A percentile compares a stretch with the other conserved stretches of the same genome.
These are phyloP conservation scores for Lithophane socia DNA, from an alignment of 2,888 invertebrate genomes.

Conservation along the genomic window DNA sequence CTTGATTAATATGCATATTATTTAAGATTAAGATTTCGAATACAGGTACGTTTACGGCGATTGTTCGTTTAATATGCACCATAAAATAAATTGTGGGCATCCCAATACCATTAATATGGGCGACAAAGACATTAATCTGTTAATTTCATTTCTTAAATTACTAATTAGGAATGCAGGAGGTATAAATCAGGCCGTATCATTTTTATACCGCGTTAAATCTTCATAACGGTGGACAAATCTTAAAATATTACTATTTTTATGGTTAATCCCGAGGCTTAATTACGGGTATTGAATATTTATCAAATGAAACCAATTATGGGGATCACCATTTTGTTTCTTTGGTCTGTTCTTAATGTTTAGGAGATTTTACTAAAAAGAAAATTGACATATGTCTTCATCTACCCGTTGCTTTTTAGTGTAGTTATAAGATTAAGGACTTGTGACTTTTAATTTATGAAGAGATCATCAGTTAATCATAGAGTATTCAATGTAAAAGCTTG, in stretches of 20 bases:
- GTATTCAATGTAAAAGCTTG: too few relatives aligned
- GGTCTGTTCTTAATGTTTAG: background rate
- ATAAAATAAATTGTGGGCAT: slow-evolving; percentile 56
- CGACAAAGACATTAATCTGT: slow-evolving; percentile 59
- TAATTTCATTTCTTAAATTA: slow-evolving; percentile 57
- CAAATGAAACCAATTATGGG: slow-evolving; percentile 54
- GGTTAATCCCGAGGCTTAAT: slow-evolving; percentile 51
- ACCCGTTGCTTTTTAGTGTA: background rate
- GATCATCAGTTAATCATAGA: background rate
- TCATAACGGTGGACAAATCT: slow-evolving; percentile 60
- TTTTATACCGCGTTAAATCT: slow-evolving; percentile 64
- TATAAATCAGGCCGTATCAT: slow-evolving; percentile 61
- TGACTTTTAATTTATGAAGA: too few relatives aligned
- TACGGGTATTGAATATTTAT: slow-evolving; percentile 62
- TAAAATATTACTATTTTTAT: slow-evolving; percentile 65
- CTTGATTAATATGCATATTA: slow-evolving; percentile 63
- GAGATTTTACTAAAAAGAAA: slow-evolving; percentile 8
- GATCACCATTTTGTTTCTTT: slow-evolving; percentile 37
- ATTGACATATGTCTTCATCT: slow-evolving; percentile 31
- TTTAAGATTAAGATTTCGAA: slow-evolving; percentile 47
- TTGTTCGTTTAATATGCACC: slow-evolving; percentile 46
- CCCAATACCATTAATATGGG: slow-evolving; percentile 52
- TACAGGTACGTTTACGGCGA: slow-evolving; percentile 44
- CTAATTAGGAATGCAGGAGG: slow-evolving; percentile 64
- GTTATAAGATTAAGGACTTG: background rate